Evolutionary conservation across 2,797 vertebrate genomes (phyloP).

Genomic region (Myoxocephalus aenaeus): DNA sequence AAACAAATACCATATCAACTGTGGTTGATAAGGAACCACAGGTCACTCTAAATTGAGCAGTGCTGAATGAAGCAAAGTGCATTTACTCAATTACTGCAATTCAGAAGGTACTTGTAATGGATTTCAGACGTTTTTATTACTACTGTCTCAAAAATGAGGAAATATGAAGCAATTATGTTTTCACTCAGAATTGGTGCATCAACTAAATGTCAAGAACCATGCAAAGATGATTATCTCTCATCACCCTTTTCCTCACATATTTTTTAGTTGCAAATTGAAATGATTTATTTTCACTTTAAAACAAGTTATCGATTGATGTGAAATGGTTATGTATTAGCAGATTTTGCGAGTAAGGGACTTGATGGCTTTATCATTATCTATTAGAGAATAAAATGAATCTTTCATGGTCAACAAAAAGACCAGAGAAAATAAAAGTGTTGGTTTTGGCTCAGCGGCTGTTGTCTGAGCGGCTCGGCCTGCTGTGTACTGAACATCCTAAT

Average conservation of each 20-base stretch:
- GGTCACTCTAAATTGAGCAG: not conserved
- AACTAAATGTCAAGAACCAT: conserved; percentile 9
- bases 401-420: conserved; percentile 16
- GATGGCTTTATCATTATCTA: not conserved
- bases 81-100: not conserved
- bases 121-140: not conserved
- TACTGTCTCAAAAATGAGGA: not conserved
- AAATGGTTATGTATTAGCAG: not conserved
- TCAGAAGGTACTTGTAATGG: not conserved
- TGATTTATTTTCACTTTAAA: not conserved
- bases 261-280: not conserved
- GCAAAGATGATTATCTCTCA: not conserved
- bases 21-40: not conserved
- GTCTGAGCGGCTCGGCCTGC: conserved; percentile 17
- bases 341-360: not conserved
- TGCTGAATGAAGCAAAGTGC: not conserved
- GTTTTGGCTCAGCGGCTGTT: conserved; percentile 23
- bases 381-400: conserved; percentile 2
- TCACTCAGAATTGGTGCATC: not conserved
- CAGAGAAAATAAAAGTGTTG: conserved; percentile 1
- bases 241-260: not conserved
- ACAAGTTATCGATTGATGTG: not conserved
- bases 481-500: conserved; percentile 49
- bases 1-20: not conserved
- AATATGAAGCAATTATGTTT: not conserved